These are phyloP conservation scores for Ctenosaura bakeri DNA, from an alignment of 2,797 vertebrate genomes.

Conservation along the genomic window DNA sequence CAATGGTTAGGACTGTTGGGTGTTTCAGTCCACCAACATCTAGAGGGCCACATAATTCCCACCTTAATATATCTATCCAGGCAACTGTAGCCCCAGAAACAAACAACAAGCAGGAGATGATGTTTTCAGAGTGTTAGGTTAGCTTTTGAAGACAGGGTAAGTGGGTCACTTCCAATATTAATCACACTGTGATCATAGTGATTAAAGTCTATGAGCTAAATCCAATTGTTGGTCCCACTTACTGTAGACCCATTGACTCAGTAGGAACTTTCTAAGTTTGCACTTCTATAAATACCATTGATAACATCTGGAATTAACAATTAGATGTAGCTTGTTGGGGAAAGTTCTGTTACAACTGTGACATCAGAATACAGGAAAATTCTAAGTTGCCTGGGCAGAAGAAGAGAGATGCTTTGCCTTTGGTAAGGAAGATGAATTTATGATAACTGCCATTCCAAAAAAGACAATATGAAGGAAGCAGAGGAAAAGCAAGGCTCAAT, in stretches of 20 bases:
- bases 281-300: no score
- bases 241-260: no score
- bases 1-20: no score
- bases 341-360: neutral
- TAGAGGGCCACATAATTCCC: no score
- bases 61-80: neutral
- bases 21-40: no score
- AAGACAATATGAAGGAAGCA: neutral
- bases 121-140: neutral
- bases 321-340: no score
- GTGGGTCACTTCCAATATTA: neutral
- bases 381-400: neutral
- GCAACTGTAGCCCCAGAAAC: neutral
- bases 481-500: neutral
- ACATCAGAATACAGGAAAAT: neutral
- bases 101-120: neutral
- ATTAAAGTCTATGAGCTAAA: neutral
- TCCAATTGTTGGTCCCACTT: no score
- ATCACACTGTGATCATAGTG: neutral
- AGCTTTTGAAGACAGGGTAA: neutral
- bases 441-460: neutral
- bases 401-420: neutral
- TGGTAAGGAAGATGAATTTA: neutral
- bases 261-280: no score
- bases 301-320: no score